Base-by-base conservation (phyloP, 2,113 vertebrate genomes). In the Sula dactylatra region DNA sequence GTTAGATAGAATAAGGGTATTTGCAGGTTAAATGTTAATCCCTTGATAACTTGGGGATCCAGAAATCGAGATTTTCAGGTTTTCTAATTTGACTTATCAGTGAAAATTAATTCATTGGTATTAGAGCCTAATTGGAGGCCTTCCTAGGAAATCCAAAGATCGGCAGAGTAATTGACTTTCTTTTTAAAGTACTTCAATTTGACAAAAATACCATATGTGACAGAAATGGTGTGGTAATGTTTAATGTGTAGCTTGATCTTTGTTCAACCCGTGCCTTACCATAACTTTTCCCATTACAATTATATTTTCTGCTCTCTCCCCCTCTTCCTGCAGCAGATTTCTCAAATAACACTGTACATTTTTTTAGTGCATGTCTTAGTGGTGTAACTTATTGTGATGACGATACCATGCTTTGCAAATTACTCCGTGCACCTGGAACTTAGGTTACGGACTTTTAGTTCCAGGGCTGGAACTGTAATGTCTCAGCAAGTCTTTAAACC, bases 401-500 rank as follows among this genome's bases (percentile, higher is more conserved):
- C 54, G 66, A 87, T 94, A 91, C 89, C 91, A 95, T 94, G 76
- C 92, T 94, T 89, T 64, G 61, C 76, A 82, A 97, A 94, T 84
- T 61, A 83, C 85, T 96, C 61, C 10, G 4, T 55, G 74, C 94
- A 95, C 95, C 95, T 95, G 94, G 95, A 96, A 97, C 84, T 91
- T 88, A 83, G 25, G 93, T 96, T 96, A 96, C 9, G 86, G 94
- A 94, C 79, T 95, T 96, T 94, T 92, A 92, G 85, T 96, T 96
- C 78, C 92, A 97, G 77, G 84, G 71, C 80, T 78, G 94, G 79
- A 92, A 77, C 92, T 94, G 15, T 78, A 96, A 96, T 94, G 83
- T 95, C 96, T 97, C 93, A 96, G 93, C 88, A 95, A 95, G 81
- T 81, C 84, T 97, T 97, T 97, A 93, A 97, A 96, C 74, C 64